phyloP scores from a whole-genome alignment of 2,888 invertebrate species.

The Neelides folsomi region DNA sequence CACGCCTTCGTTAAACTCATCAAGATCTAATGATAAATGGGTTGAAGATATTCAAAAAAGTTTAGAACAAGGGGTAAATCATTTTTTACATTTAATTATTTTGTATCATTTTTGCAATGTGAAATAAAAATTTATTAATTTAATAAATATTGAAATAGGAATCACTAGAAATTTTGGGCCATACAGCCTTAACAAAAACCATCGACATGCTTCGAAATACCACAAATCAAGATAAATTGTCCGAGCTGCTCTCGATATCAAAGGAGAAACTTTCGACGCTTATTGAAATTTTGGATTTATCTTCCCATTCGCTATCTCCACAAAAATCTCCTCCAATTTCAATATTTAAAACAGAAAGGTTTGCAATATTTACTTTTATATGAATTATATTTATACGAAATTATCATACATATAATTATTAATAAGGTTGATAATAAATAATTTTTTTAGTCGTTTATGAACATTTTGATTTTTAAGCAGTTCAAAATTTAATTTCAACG shows the following conservation, averaged over 20 bases:
- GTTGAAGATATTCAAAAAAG: slow-evolving; percentile 5
- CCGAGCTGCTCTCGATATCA: slow-evolving; percentile 16
- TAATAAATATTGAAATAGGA: slow-evolving; percentile 9
- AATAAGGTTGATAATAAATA: no score
- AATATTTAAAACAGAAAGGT: no score
- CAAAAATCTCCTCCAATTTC: no score
- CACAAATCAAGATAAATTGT: slow-evolving; percentile 9
- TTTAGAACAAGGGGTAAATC: slow-evolving; percentile 9
- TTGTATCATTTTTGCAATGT: neutral
- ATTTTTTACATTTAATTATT: neutral
- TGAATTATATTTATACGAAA: no score
- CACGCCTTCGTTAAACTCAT: neutral
- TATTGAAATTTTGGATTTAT: slow-evolving; percentile 19
- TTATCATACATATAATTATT: no score
- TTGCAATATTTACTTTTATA: no score
- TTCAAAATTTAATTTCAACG: no score
- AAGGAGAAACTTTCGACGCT: slow-evolving; percentile 14
- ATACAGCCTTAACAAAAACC: slow-evolving; percentile 10
- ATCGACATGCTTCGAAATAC: slow-evolving; percentile 17
- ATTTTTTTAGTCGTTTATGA: no score
- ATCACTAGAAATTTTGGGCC: slow-evolving; percentile 4
- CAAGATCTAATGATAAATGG: slow-evolving; percentile 11
- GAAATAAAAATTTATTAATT: slow-evolving; percentile 5
- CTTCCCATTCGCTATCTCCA: slow-evolving; percentile 6
- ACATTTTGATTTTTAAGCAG: no score